Conservation (phyloP, 2,113 vertebrate genomes). For the Neomonachus schauinslandi region DNA sequence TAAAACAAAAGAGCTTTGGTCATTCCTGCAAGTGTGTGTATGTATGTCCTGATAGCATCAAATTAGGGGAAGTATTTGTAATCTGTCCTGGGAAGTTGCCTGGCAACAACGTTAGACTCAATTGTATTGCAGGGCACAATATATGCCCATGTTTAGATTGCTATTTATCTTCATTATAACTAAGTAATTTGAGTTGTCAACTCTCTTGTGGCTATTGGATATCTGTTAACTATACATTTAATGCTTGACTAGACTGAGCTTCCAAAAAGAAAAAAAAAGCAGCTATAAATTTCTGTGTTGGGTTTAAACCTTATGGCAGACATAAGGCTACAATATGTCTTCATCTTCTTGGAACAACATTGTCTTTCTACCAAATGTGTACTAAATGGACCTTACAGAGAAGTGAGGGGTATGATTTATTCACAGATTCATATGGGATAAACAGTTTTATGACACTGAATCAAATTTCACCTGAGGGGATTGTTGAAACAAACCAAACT, state of each 20-base stretch:
- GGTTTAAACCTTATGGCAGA: conserved; percentile 66
- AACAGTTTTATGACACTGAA: conserved; percentile 45
- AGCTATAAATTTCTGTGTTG: conserved; percentile 49
- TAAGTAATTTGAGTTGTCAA: conserved; percentile 85
- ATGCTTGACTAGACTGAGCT: conserved; percentile 67
- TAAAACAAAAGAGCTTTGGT: background rate
- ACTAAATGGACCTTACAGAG: conserved; percentile 53
- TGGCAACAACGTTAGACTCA: conserved; percentile 86
- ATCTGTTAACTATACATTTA: conserved; percentile 82
- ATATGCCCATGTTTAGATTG: conserved; percentile 75
- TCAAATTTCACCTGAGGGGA: conserved; percentile 21
- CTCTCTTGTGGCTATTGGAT: conserved; percentile 81
- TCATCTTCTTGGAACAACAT: conserved; percentile 32
- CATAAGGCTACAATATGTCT: conserved; percentile 59
- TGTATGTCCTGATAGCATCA: background rate
- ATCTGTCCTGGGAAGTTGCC: conserved; percentile 84
- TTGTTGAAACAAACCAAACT: conserved; percentile 58
- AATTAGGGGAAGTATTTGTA: conserved; percentile 70
- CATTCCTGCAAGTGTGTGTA: background rate
- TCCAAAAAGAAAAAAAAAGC: conserved; percentile 63
- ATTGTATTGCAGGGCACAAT: conserved; percentile 74
- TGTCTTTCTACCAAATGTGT: conserved; percentile 47
- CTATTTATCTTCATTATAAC: conserved; percentile 88
- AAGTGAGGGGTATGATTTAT: conserved; percentile 55
- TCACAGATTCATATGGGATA: conserved; percentile 42